These are phyloP conservation scores for Antennarius striatus DNA, from an alignment of 2,113 vertebrate genomes.

Conservation along the genomic window DNA sequence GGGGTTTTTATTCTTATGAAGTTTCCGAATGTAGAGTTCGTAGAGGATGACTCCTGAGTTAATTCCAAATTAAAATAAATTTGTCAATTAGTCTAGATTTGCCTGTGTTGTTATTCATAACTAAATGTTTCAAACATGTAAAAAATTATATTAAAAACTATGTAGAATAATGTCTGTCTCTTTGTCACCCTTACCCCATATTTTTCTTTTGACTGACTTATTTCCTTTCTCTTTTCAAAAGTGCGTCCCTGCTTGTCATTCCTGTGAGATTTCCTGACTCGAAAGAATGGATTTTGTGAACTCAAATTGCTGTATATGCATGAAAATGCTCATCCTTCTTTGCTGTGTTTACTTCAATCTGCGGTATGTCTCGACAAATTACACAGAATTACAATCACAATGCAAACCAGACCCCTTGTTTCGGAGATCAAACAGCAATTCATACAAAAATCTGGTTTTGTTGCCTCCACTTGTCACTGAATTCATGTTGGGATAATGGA, in stretches of 20 bases:
- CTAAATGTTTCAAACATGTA: no score
- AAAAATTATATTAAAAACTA: no score
- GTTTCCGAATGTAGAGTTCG: no score
- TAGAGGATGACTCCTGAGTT: no score
- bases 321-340: constrained; percentile 17
- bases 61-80: no score
- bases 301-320: constrained; percentile 26
- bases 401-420: constrained; percentile 21
- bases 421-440: constrained; percentile 44
- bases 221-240: constrained; percentile 24
- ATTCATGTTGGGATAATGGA: constrained; percentile 34
- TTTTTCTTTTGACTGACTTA: constrained; percentile 9
- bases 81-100: neutral
- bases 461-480: constrained; percentile 32
- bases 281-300: constrained; percentile 23
- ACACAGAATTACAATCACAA: constrained; percentile 25
- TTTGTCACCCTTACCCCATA: neutral
- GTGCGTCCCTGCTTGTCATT: constrained; percentile 7
- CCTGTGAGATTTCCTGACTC: constrained; percentile 8
- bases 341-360: constrained; percentile 21
- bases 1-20: no score
- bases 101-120: no score
- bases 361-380: constrained; percentile 19
- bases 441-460: constrained; percentile 20
- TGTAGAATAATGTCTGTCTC: no score